Base-by-base conservation (phyloP, 2,888 invertebrate genomes). In the Acanthosoma haemorrhoidale region DNA sequence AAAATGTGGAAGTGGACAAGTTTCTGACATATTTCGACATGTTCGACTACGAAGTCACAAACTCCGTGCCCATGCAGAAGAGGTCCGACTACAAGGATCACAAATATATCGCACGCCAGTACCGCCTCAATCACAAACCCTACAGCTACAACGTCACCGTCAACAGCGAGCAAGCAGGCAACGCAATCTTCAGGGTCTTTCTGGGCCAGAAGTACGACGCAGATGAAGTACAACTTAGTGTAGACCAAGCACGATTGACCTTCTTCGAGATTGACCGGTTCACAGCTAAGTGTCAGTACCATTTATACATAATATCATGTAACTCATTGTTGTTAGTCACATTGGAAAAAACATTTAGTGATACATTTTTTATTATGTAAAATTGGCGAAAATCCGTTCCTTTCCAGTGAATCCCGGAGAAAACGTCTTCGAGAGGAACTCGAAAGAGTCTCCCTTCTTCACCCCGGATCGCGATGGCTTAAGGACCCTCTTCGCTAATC, bases 151-250 rank as follows among this genome's bases (percentile, higher is more conserved):
- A 83, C 18, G 75, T 87, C 60, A 82, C 82, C 59, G 80, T 88
- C 21, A 75, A 81, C n/a, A 85, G 86, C 36, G 84, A 85, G 75
- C 84, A 85, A 74, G 77, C 82, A 15, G 81, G 80, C 6, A 84
- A 85, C 76, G 84, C 84, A 73, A 84, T 88, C 13, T 84, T 90
- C 3, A 86, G 87, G 72, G 79, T 87, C 3, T 89, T 85, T 82
- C 79, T 89, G 73, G 89, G 88, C 78, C 90, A 90, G 1, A 88
- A 88, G 79, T 83, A 83, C 77, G 87, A 89, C 77, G 81, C 86
- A 61, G 84, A 85, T 74, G 81, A 88, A 75, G 84, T 84, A 74
- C 78, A 78, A 8, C 64, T 76, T 41, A 73, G 73, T 43, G 69
- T 76, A 29, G 71, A 75, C n/a, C 75, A 77, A 63, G 73, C 73